phyloP scores from a whole-genome alignment of 2,888 invertebrate species.

The Lymantria monacha region DNA sequence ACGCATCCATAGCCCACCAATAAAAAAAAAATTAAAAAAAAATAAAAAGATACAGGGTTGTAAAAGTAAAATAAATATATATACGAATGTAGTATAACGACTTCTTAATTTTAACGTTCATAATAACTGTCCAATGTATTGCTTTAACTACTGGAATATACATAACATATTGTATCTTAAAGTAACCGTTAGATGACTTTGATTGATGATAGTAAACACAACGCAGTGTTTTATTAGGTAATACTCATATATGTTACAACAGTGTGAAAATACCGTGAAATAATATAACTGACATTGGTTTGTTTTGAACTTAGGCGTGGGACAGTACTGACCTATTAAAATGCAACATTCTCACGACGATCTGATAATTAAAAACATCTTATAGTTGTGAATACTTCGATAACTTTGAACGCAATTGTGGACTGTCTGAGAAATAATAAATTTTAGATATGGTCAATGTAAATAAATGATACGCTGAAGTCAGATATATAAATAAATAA shows the following conservation, averaged over 20 bases:
- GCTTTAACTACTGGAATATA: too few species aligned
- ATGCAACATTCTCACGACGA: slow-evolving; percentile 19
- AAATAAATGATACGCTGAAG: too few species aligned
- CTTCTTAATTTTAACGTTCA: too few species aligned
- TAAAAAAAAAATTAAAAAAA: too few species aligned
- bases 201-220: background rate
- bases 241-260: slow-evolving; percentile 5
- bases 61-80: too few species aligned
- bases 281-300: slow-evolving; percentile 28
- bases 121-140: too few species aligned
- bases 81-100: too few species aligned
- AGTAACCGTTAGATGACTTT: too few species aligned
- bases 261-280: slow-evolving; percentile 18
- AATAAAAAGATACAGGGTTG: too few species aligned
- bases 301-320: slow-evolving; percentile 27
- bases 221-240: background rate
- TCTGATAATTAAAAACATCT: slow-evolving; percentile 28
- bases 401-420: slow-evolving; percentile 15
- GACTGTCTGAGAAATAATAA: slow-evolving; percentile 5
- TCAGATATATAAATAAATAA: too few species aligned
- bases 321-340: slow-evolving; percentile 25
- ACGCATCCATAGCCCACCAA: too few species aligned
- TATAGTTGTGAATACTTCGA: slow-evolving; percentile 7
- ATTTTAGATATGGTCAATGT: background rate
- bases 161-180: too few species aligned